Percentiles rank a stretch among this genome's conserved stretches.
phyloP scores from a whole-genome alignment of 1,140 invertebrate species.

The Drosophila gunungcola region DNA sequence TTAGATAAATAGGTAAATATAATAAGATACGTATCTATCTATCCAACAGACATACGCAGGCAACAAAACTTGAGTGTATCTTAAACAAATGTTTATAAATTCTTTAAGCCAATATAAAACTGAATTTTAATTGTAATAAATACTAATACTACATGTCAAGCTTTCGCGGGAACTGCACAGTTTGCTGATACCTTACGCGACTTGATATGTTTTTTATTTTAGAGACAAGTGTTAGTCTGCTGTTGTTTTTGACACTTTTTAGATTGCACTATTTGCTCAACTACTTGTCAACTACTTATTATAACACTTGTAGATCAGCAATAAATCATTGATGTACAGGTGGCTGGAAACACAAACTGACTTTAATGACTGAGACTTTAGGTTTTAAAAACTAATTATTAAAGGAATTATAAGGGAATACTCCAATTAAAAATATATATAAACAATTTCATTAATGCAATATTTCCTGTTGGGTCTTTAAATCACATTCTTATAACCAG shows the following conservation, averaged over 20 bases:
- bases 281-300: conserved; percentile 9
- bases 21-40: conserved; percentile 29
- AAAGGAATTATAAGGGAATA: too few species aligned
- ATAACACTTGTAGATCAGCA: conserved; percentile 3
- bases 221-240: conserved; percentile 8
- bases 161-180: conserved; percentile 2
- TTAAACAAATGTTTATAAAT: background rate
- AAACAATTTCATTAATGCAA: background rate
- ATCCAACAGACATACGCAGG: background rate
- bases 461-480: background rate
- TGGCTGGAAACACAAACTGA: background rate
- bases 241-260: conserved; percentile 35
- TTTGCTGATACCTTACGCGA: conserved; percentile 9
- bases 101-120: background rate
- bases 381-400: background rate
- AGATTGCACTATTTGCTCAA: conserved; percentile 22
- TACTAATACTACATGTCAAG: background rate
- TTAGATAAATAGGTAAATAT: conserved; percentile 45
- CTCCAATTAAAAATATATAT: background rate
- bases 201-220: conserved; percentile 11
- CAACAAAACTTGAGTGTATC: background rate
- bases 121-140: background rate
- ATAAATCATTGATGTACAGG: conserved; percentile 3
- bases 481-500: conserved; percentile 7
- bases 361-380: background rate